A percentile compares a stretch with the other conserved stretches of the same genome.
Evolutionary conservation across 2,888 invertebrate genomes (phyloP).

Genomic region (Papilio elwesi): DNA sequence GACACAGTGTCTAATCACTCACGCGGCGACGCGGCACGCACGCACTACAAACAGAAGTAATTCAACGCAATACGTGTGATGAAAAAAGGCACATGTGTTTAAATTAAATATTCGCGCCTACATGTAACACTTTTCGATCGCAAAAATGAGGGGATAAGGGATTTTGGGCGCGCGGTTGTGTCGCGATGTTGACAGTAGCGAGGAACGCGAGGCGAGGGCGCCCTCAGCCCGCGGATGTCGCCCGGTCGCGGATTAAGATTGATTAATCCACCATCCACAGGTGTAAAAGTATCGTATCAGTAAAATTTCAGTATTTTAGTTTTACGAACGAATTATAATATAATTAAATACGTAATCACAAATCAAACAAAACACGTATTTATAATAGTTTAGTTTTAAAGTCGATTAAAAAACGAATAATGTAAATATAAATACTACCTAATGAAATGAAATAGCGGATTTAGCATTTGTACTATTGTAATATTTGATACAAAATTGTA

Average conservation of each 20-base stretch:
- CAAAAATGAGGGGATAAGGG: slow-evolving; percentile 50
- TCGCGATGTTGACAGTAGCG: slow-evolving; percentile 62
- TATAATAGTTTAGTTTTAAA: too few relatives aligned
- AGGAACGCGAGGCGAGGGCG: slow-evolving; percentile 47
- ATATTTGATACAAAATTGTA: too few relatives aligned
- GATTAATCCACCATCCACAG: slow-evolving; percentile 49
- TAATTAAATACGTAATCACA: too few relatives aligned
- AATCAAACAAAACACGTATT: too few relatives aligned
- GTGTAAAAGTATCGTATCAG: slow-evolving; percentile 25
- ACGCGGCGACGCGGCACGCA: slow-evolving; percentile 8
- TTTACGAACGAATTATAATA: too few relatives aligned
- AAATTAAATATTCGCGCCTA: slow-evolving; percentile 41
- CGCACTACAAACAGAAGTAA: slow-evolving; percentile 34
- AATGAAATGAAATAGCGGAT: too few relatives aligned
- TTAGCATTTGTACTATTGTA: too few relatives aligned
- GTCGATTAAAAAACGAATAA: too few relatives aligned
- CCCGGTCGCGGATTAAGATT: slow-evolving; percentile 59
- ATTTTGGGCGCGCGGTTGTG: slow-evolving; percentile 63
- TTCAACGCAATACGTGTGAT: slow-evolving; percentile 4
- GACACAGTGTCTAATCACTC: slow-evolving; percentile 40
- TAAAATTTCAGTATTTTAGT: not conserved
- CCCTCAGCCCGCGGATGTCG: slow-evolving; percentile 23
- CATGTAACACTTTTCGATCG: slow-evolving; percentile 42
- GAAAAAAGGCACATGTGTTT: slow-evolving; percentile 41
- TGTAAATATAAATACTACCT: too few relatives aligned